Conservation (phyloP, 2,797 vertebrate genomes). For the Rhyacichthys aspro region DNA sequence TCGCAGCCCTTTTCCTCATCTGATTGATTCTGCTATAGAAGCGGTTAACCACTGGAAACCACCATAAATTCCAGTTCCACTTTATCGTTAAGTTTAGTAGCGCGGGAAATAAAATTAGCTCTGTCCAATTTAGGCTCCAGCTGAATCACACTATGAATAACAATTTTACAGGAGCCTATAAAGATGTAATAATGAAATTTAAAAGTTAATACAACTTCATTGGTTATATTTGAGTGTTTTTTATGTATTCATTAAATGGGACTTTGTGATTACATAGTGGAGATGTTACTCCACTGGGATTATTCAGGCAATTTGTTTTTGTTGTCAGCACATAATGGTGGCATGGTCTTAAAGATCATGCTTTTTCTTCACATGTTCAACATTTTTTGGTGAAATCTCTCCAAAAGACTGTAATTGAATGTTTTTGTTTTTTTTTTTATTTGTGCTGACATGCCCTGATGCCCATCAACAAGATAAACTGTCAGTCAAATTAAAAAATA, state of each 20-base stretch:
- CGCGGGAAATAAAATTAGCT: slow-evolving; percentile 73
- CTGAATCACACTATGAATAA: slow-evolving; percentile 56
- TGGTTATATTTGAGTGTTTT: slow-evolving; percentile 28
- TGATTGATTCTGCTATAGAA: slow-evolving; percentile 70
- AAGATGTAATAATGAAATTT: slow-evolving; percentile 58
- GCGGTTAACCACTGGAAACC: slow-evolving; percentile 58
- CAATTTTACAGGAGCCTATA: slow-evolving; percentile 62
- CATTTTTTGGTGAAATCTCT: too few species aligned
- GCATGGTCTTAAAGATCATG: slow-evolving; percentile 47
- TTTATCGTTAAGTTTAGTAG: slow-evolving; percentile 73
- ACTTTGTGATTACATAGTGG: slow-evolving; percentile 53
- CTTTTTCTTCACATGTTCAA: too few species aligned
- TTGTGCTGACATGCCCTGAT: too few species aligned
- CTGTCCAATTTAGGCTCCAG: slow-evolving; percentile 61
- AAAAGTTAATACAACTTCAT: slow-evolving; percentile 34
- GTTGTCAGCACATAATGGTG: slow-evolving; percentile 63
- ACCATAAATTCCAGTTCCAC: slow-evolving; percentile 64
- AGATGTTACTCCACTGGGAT: slow-evolving; percentile 51
- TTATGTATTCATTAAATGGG: slow-evolving; percentile 26
- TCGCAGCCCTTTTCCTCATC: slow-evolving; percentile 51
- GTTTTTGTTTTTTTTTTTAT: too few species aligned
- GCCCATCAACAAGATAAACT: too few species aligned
- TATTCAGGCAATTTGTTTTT: slow-evolving; percentile 68
- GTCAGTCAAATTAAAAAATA: too few species aligned
- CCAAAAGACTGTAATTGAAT: too few species aligned